Percentiles rank a stretch among this genome's conserved stretches.
Evolutionary conservation across 2,797 vertebrate genomes (phyloP).

Genomic region (Parauchenoglanis punctatus): DNA sequence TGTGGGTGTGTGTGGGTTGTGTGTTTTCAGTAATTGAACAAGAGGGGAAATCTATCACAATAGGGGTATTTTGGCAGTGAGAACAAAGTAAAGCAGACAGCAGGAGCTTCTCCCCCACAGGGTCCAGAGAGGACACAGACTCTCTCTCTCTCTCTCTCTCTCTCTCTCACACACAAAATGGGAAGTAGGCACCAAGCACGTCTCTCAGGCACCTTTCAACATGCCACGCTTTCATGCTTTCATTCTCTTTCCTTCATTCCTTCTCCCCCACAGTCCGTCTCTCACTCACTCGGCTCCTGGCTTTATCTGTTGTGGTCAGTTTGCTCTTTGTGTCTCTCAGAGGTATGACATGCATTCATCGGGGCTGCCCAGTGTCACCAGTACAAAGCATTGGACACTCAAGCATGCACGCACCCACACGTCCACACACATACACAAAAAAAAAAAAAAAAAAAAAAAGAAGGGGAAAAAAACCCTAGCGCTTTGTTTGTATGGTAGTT

Average conservation of each 20-base stretch:
- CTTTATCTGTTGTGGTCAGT: conserved; percentile 26
- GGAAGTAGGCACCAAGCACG: conserved; percentile 11
- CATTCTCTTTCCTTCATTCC: conserved; percentile 28
- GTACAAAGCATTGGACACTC: conserved; percentile 26
- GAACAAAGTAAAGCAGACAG: conserved; percentile 54
- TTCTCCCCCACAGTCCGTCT: conserved; percentile 1
- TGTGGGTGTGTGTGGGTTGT: conserved; percentile 47
- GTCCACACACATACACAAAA: neutral
- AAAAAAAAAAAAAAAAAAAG: neutral
- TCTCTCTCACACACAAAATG: conserved; percentile 12
- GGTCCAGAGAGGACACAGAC: conserved; percentile 39
- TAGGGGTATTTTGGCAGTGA: conserved; percentile 71
- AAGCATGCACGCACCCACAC: conserved; percentile 8
- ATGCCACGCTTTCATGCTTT: conserved; percentile 24
- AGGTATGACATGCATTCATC: conserved; percentile 27
- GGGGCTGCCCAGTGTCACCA: conserved; percentile 56
- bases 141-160: too few relatives aligned
- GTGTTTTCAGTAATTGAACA: conserved; percentile 50
- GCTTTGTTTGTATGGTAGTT: neutral
- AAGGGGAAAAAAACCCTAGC: neutral
- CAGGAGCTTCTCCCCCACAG: conserved; percentile 39
- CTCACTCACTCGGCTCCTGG: neutral
- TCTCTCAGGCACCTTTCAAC: conserved; percentile 26
- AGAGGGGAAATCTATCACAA: conserved; percentile 61
- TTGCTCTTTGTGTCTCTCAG: conserved; percentile 32